These are phyloP conservation scores for Urechis unicinctus DNA, from an alignment of 2,888 invertebrate genomes.

Conservation along the genomic window DNA sequence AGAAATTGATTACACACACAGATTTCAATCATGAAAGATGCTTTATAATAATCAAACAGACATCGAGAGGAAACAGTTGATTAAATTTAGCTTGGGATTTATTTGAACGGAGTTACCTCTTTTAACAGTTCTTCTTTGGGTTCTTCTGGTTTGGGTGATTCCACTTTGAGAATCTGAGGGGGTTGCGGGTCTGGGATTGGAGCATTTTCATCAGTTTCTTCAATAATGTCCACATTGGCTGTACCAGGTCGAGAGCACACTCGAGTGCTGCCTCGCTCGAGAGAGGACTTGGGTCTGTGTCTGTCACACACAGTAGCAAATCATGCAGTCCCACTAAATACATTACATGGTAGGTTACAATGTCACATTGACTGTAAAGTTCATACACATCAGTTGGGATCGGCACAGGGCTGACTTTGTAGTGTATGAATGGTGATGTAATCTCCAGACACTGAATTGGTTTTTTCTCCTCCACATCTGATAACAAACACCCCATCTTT, in stretches of 20 bases:
- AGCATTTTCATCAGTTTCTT: constrained; percentile 31
- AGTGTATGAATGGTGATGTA: constrained; percentile 47
- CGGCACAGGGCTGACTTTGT: constrained; percentile 46
- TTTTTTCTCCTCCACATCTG: constrained; percentile 15
- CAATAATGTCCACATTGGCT: constrained; percentile 30
- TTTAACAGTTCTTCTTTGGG: no score
- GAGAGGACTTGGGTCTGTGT: constrained; percentile 38
- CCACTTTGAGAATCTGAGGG: background rate
- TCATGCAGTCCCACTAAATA: no score
- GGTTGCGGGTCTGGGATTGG: constrained; percentile 16
- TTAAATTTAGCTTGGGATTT: no score
- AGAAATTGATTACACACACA: no score
- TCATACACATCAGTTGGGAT: constrained; percentile 47
- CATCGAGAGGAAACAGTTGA: no score
- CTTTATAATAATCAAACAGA: no score
- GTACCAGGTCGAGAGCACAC: constrained; percentile 27
- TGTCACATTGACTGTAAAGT: no score
- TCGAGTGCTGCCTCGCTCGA: constrained; percentile 39
- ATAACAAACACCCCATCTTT: background rate
- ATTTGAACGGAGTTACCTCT: no score
- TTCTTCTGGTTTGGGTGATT: no score
- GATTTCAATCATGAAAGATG: no score
- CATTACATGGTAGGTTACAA: no score
- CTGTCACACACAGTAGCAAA: no score
- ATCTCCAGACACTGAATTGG: constrained; percentile 47